Evolutionary conservation across 2,888 invertebrate species (phyloP).

Genomic region (Drosophila stalkeri): DNA sequence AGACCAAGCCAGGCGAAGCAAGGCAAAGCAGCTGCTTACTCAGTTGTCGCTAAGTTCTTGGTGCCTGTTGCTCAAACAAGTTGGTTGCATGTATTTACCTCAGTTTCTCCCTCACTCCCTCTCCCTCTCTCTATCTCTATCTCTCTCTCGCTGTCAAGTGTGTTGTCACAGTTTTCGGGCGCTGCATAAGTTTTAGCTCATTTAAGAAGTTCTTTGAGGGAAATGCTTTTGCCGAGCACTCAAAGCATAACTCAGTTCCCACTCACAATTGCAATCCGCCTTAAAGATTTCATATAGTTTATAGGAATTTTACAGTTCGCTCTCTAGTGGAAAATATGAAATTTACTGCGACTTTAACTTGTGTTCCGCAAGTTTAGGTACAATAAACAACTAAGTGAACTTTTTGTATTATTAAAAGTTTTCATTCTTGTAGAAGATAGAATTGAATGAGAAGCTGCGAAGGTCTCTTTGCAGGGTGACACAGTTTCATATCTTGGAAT

Average conservation of each 20-base stretch:
- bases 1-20: not conserved
- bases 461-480: not conserved
- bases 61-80: slow-evolving; percentile 11
- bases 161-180: slow-evolving; percentile 5
- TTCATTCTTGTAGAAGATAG: not conserved
- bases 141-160: not conserved
- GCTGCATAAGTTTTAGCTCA: slow-evolving; percentile 2
- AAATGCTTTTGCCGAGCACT: not conserved
- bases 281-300: not conserved
- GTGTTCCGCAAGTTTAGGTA: not conserved
- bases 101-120: too few species aligned
- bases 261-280: not conserved
- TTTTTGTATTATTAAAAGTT: not conserved
- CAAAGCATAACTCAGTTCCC: slow-evolving; percentile 1
- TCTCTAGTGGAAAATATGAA: not conserved
- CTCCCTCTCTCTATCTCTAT: too few species aligned
- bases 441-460: too few species aligned
- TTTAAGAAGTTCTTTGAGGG: not conserved
- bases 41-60: slow-evolving; percentile 7
- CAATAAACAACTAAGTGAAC: not conserved
- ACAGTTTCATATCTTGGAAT: not conserved
- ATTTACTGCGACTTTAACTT: not conserved
- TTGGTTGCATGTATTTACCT: not conserved
- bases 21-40: slow-evolving; percentile 1
- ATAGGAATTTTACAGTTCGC: not conserved